Evolutionary conservation across 2,888 invertebrate species (phyloP), one percentile per base, ranked within the genome.

Genomic region (Pegoplata infirma): DNA sequence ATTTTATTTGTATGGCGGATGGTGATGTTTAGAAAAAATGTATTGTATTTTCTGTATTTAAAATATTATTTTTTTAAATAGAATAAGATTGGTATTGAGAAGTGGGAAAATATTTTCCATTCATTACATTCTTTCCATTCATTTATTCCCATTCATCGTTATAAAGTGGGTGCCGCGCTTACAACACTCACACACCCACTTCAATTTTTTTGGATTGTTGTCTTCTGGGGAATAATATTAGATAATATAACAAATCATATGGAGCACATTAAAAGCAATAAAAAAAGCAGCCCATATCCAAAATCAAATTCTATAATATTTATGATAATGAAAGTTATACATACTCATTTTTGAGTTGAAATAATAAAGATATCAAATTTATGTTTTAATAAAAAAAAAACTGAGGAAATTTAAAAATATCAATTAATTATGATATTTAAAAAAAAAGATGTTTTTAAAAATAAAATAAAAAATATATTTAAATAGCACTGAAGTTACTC

Each of bases 151-250:
- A 32, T 32, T 32, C 32, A 10, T 32, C 32, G 32, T 32, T 10
- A 32, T 32, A 32, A 67, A 74, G 66, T 67, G 58, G 74, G 53
- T 74, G 67, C 59, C 46, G 28, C 23, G 5, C 47, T 23, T 36
- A 40, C 23, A 58, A 64, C 10, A 53, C 59, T 74, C 78, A 69
- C 59, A 78, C 78, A 69, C 78, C 78, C 74, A 78, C 74, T 74
- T 61, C 56, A 78, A 21, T 32, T 32, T 64, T 67, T 25, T 44
- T 12, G 12, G 7, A 51, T 14, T 17, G 19, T 44, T n/a, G n/a
- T 32, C 32, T 32, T 32, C 12, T 32, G 32, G 32, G 32, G 32
- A 12, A 32, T 32, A 32, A 7, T 10, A 32, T 32, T 5, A n/a
- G n/a, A n/a, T n/a, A n/a, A 8, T 32, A 32, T 10, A 32, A 32